Evolutionary conservation across 2,888 invertebrate species (phyloP), one percentile per base, ranked within the genome.

Genomic region (Nomada hirtipes): DNA sequence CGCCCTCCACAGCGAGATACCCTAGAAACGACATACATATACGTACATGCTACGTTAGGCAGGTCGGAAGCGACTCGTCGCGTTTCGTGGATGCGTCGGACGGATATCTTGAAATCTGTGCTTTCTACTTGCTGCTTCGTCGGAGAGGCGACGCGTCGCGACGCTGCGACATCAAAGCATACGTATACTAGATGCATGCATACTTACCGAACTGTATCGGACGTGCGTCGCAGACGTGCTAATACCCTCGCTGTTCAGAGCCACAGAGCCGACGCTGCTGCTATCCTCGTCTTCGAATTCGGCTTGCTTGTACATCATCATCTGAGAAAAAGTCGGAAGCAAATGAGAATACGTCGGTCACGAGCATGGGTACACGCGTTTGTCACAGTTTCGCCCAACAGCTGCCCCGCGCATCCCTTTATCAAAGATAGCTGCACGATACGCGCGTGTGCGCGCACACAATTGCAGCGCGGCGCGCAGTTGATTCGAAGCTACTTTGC

Each of bases 241-340:
- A 60, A 97, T 96, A 0, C 97, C 97, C 94, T 97, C 97, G 86
- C 93, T 93, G 86, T 97, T 97, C 83, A 98, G 95, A 89, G 97
- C 97, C 50, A 97, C 97, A 69, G 97, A 97, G 88, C 97, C 97
- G 90, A 97, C 96, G 91, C 97, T 97, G 89, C 96, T 97, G 29
- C 96, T 96, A 92, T 98, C 98, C 86, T 97, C 97, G 91, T 97
- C 97, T 93, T 97, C 97, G 90, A 98, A 97, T 90, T 97, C 97
- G 36, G 97, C 97, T 94, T 97, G 97, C 94, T 97, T 97, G 92
- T 98, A 98, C 86, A 97, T 96, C 89, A 97, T 97, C 98, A 98
- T 98, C 98, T 98, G 13, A 18, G 15, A 20, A 26, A 47, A 36
- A 23, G 9, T 44, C 4, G 13, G 2, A 13, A 20, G 64, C 15